Evolutionary conservation across 1,140 invertebrate genomes (phyloP).

Genomic region (Plodia interpunctella): DNA sequence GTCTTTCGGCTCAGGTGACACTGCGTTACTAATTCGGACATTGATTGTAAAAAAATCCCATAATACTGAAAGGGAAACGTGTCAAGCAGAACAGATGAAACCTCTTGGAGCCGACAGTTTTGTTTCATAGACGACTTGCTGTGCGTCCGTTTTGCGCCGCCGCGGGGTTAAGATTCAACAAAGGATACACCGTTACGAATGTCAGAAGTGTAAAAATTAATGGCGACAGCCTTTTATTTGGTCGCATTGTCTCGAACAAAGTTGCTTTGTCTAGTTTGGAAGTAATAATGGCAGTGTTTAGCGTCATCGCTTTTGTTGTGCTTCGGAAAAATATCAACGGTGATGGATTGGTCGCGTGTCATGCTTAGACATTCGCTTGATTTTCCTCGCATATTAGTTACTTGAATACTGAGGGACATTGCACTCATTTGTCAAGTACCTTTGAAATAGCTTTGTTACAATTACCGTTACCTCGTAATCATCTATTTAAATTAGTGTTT

Average conservation of each 20-base stretch:
- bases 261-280: conserved; percentile 67
- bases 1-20: conserved; percentile 68
- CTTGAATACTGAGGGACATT: conserved; percentile 16
- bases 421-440: not conserved
- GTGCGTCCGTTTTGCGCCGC: conserved; percentile 59
- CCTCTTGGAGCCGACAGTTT: conserved; percentile 33
- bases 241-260: conserved; percentile 59
- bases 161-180: conserved; percentile 45
- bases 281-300: conserved; percentile 72
- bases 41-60: conserved; percentile 24
- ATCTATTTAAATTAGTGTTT: too few species aligned
- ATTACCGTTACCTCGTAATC: too few species aligned
- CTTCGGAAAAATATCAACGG: conserved; percentile 42
- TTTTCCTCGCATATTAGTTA: conserved; percentile 51
- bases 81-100: conserved; percentile 23
- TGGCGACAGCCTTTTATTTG: conserved; percentile 67
- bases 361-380: conserved; percentile 48
- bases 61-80: conserved; percentile 34
- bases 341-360: conserved; percentile 60
- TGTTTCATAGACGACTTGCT: conserved; percentile 35
- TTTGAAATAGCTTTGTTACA: not conserved
- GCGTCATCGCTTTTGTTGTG: conserved; percentile 63
- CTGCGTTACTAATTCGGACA: conserved; percentile 62
- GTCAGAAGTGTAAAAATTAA: conserved; percentile 70
- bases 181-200: conserved; percentile 65